Evolutionary conservation across 1,140 invertebrate species (phyloP).

Genomic region (Sesamia nonagrioides): DNA sequence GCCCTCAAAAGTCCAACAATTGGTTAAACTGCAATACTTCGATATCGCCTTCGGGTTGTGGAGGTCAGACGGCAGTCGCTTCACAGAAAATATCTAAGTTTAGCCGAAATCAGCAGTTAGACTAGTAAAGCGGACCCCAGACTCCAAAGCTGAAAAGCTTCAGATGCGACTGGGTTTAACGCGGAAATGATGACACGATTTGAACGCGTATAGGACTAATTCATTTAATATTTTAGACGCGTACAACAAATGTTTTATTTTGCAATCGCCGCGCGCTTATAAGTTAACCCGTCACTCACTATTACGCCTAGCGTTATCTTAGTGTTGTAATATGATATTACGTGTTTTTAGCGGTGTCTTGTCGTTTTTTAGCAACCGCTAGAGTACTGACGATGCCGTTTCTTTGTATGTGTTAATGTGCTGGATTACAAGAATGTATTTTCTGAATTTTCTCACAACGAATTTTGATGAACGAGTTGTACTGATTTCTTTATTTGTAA

Average conservation of each 20-base stretch:
- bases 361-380: constrained; percentile 35
- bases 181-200: no score
- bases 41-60: no score
- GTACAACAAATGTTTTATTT: constrained; percentile 47
- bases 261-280: constrained; percentile 42
- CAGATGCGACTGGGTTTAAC: no score
- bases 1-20: no score
- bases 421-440: background rate
- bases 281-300: constrained; percentile 37
- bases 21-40: no score
- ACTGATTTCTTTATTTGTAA: no score
- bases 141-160: no score
- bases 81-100: no score
- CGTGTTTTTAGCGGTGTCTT: constrained; percentile 34
- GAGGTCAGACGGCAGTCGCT: no score
- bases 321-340: constrained; percentile 46
- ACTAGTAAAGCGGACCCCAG: no score
- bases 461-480: background rate
- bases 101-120: no score
- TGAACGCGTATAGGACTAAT: constrained; percentile 14
- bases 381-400: background rate
- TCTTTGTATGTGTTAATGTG: background rate
- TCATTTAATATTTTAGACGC: constrained; percentile 58
- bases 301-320: constrained; percentile 42
- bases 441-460: background rate